These are phyloP conservation scores for Epinotia brunnichana DNA, from an alignment of 2,888 invertebrate species.

Conservation along the genomic window DNA sequence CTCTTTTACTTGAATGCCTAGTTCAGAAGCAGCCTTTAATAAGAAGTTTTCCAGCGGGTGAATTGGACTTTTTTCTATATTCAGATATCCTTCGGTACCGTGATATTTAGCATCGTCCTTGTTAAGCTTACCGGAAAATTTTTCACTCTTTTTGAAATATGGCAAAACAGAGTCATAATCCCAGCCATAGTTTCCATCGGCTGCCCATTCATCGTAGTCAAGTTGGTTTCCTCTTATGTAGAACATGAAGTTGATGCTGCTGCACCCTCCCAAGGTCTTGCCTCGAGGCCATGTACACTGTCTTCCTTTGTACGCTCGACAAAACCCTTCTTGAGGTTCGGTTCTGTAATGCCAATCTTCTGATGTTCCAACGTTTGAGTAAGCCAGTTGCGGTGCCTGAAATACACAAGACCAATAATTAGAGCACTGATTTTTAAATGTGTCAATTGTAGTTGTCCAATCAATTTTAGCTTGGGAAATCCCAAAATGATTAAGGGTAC, in stretches of 20 bases:
- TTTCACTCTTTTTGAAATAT: constrained; percentile 82
- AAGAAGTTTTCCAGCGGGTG: constrained; percentile 57
- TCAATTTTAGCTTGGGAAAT: not conserved
- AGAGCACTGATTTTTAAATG: not conserved
- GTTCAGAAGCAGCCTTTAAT: constrained; percentile 70
- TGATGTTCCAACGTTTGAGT: constrained; percentile 56
- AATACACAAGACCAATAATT: constrained; percentile 44
- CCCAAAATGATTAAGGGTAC: not conserved
- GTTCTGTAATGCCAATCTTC: constrained; percentile 84
- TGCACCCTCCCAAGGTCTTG: constrained; percentile 84
- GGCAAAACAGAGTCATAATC: constrained; percentile 80
- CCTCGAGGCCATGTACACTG: constrained; percentile 85
- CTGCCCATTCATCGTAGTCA: constrained; percentile 84
- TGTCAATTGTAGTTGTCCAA: no score
- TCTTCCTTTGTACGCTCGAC: constrained; percentile 67
- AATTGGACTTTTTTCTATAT: constrained; percentile 60
- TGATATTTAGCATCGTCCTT: constrained; percentile 61
- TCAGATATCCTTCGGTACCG: constrained; percentile 67
- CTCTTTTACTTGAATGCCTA: constrained; percentile 68
- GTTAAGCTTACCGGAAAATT: constrained; percentile 53
- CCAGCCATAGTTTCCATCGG: constrained; percentile 82
- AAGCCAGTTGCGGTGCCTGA: constrained; percentile 61
- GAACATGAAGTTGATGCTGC: constrained; percentile 84
- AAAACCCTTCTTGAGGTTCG: constrained; percentile 70
- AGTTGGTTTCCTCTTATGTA: constrained; percentile 81